Evolutionary conservation across 2,797 vertebrate genomes (phyloP).

Genomic region (Petrocephalus schoutedeni): DNA sequence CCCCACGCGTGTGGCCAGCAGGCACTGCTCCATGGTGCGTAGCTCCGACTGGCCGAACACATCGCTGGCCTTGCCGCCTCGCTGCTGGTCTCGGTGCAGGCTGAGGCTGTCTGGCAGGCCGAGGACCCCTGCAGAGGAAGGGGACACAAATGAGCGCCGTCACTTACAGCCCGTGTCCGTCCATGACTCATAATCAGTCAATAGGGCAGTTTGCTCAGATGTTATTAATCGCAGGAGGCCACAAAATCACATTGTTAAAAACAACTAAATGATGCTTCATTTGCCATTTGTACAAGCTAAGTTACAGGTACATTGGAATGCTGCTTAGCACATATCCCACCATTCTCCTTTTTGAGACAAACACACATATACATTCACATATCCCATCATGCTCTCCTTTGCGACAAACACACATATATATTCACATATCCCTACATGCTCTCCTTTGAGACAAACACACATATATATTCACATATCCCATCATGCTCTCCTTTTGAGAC

Average conservation of each 20-base stretch:
- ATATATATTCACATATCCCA: no score
- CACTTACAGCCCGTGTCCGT: background rate
- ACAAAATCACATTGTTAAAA: background rate
- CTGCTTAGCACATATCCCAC: background rate
- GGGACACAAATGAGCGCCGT: background rate
- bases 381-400: no score
- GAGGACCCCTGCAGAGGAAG: slow-evolving; percentile 72
- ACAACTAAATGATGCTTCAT: background rate
- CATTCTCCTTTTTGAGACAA: background rate
- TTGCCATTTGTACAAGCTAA: background rate
- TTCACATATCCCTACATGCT: no score
- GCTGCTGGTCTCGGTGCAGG: slow-evolving; percentile 85
- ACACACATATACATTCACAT: no score
- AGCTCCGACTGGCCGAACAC: slow-evolving; percentile 88
- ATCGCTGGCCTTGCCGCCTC: slow-evolving; percentile 71
- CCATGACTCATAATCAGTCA: no score
- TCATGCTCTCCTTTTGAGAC: no score
- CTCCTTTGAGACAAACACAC: no score
- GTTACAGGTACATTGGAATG: background rate
- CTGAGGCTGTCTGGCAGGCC: slow-evolving; percentile 90
- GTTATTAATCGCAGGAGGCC: background rate
- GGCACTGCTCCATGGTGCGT: slow-evolving; percentile 87
- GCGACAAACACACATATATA: no score
- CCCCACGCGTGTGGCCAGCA: slow-evolving; percentile 88
- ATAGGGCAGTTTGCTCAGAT: background rate